A percentile compares a stretch with the other conserved stretches of the same genome.
Evolutionary conservation across 2,797 vertebrate genomes (phyloP).

Genomic region (Sebastes wilsoni): DNA sequence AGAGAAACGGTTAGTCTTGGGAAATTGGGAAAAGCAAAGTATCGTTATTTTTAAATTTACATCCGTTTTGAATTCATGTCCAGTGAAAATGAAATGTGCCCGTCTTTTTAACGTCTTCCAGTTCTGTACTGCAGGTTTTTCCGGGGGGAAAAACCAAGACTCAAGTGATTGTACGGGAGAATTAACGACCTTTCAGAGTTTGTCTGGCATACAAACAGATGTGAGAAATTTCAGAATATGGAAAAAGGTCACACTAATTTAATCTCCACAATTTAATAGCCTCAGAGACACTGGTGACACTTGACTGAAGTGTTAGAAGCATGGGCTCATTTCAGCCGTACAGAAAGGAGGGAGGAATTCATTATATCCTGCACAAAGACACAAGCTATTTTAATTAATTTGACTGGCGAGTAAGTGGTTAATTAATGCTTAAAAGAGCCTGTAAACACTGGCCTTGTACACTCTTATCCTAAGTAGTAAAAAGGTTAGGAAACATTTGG

Average conservation of each 20-base stretch:
- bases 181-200: slow-evolving; percentile 49
- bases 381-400: slow-evolving; percentile 39
- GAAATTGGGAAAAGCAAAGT: neutral
- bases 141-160: neutral
- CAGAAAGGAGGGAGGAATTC: slow-evolving; percentile 45
- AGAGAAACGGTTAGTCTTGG: neutral
- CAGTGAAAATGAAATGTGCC: neutral
- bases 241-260: slow-evolving; percentile 79
- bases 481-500: slow-evolving; percentile 31
- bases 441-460: slow-evolving; percentile 30
- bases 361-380: slow-evolving; percentile 44
- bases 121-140: neutral
- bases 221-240: slow-evolving; percentile 57
- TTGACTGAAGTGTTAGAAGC: slow-evolving; percentile 41
- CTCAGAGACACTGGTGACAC: slow-evolving; percentile 62
- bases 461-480: slow-evolving; percentile 27
- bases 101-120: neutral
- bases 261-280: slow-evolving; percentile 66
- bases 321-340: slow-evolving; percentile 26
- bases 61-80: neutral
- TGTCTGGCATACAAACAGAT: slow-evolving; percentile 58
- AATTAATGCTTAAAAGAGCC: slow-evolving; percentile 39
- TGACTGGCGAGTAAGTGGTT: slow-evolving; percentile 52
- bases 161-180: slow-evolving; percentile 5
- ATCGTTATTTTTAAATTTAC: neutral